Evolutionary conservation across 2,113 vertebrate species (phyloP).

Genomic region (Siphamia tubifer): DNA sequence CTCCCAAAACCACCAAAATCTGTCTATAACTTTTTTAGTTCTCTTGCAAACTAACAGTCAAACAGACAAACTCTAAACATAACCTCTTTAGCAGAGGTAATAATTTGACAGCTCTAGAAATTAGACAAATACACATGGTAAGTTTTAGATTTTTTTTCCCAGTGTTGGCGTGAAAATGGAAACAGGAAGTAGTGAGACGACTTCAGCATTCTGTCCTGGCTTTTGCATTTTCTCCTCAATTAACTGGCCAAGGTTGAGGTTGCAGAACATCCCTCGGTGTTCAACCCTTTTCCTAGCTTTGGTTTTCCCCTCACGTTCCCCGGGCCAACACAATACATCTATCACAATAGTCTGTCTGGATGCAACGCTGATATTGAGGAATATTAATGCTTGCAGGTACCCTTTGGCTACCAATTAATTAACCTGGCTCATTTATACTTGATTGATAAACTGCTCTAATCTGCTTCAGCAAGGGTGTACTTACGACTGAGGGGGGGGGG

Average conservation of each 20-base stretch:
- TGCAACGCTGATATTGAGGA: conserved; percentile 22
- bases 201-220: not conserved
- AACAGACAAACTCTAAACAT: too few species aligned
- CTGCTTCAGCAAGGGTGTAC: conserved; percentile 17
- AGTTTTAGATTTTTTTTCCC: too few species aligned
- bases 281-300: conserved; percentile 10
- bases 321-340: conserved; percentile 32
- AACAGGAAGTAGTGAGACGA: not conserved
- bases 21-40: too few species aligned
- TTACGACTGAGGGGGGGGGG: conserved; percentile 9
- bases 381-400: conserved; percentile 52
- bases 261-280: conserved; percentile 36
- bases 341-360: conserved; percentile 35
- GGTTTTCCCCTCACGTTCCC: conserved; percentile 1
- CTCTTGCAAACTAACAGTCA: too few species aligned
- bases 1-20: too few species aligned
- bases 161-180: conserved; percentile 3
- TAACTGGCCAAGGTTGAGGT: conserved; percentile 56
- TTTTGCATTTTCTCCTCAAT: conserved; percentile 58
- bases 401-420: conserved; percentile 61
- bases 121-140: too few species aligned
- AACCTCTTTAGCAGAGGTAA: too few species aligned
- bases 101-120: too few species aligned
- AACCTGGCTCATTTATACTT: conserved; percentile 49
- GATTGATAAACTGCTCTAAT: conserved; percentile 56